phyloP scores from a whole-genome alignment of 2,888 invertebrate species.

The Cancer borealis region DNA sequence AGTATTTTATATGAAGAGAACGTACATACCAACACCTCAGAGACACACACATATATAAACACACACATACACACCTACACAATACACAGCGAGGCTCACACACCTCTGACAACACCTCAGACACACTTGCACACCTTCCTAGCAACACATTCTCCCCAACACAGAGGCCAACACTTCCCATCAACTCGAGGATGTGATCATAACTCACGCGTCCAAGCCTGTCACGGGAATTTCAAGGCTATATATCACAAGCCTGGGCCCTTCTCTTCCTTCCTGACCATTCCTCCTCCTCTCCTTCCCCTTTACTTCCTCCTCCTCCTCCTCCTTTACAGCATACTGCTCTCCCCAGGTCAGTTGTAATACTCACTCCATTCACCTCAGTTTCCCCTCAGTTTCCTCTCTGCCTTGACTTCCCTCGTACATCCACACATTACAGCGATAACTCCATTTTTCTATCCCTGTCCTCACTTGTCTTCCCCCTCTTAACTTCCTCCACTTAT shows the following conservation, averaged over 20 bases:
- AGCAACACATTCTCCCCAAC: background rate
- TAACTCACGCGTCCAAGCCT: constrained; percentile 42
- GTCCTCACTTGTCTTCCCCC: background rate
- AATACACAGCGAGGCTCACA: too few species aligned
- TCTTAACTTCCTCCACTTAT: background rate
- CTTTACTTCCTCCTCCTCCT: too few species aligned
- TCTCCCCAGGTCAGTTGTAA: too few species aligned
- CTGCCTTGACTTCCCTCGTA: too few species aligned
- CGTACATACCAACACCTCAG: too few species aligned
- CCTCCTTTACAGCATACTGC: too few species aligned
- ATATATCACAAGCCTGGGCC: constrained; percentile 27
- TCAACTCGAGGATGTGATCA: background rate
- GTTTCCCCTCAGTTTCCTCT: background rate
- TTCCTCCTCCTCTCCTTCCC: background rate
- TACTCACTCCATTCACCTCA: too few species aligned
- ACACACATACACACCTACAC: too few species aligned
- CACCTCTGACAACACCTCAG: background rate
- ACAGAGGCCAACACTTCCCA: constrained; percentile 24
- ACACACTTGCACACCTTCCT: background rate
- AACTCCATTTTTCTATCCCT: background rate
- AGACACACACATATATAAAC: too few species aligned
- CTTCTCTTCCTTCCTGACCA: background rate
- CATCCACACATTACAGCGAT: too few species aligned
- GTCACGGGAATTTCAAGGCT: constrained; percentile 54
- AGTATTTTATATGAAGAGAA: too few species aligned